phyloP scores from a whole-genome alignment of 2,888 invertebrate species.

The Keiferia lycopersicella region DNA sequence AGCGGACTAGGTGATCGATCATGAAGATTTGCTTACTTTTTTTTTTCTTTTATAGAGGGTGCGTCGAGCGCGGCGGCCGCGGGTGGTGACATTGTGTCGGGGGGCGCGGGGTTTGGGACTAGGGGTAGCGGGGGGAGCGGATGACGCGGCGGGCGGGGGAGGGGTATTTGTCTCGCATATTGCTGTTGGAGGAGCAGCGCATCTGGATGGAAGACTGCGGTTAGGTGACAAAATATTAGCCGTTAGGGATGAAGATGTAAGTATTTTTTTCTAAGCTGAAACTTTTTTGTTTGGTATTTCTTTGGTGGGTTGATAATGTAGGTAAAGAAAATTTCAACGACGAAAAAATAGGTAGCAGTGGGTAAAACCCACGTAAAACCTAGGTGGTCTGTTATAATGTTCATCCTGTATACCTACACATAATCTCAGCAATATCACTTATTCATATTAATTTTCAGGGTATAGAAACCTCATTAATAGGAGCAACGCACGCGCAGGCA shows the following conservation, averaged over 20 bases:
- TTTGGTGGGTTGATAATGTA: too few relatives aligned
- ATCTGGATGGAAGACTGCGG: conserved; percentile 72
- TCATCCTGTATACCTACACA: too few relatives aligned
- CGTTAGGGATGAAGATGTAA: conserved; percentile 74
- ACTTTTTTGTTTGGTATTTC: too few relatives aligned
- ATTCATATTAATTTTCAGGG: conserved; percentile 47
- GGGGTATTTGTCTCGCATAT: conserved; percentile 77
- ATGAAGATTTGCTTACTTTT: conserved; percentile 28
- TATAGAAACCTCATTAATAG: conserved; percentile 73
- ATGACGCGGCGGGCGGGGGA: conserved; percentile 74
- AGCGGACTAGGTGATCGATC: conserved; percentile 15
- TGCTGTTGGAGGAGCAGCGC: conserved; percentile 74
- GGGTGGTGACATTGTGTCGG: conserved; percentile 72
- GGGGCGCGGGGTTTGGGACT: conserved; percentile 72
- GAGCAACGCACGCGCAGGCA: conserved; percentile 75
- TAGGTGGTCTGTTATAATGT: too few relatives aligned
- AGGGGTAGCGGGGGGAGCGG: conserved; percentile 75
- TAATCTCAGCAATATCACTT: neutral
- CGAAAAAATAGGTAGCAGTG: too few relatives aligned
- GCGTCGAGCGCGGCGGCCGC: conserved; percentile 70
- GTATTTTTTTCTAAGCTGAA: too few relatives aligned
- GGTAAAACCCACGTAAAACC: too few relatives aligned
- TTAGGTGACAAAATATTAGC: conserved; percentile 78
- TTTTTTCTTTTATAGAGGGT: conserved; percentile 45
- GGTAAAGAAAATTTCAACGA: too few relatives aligned